Base-by-base conservation (phyloP, 1,140 invertebrate genomes). In the Drosophila saltans region DNA sequence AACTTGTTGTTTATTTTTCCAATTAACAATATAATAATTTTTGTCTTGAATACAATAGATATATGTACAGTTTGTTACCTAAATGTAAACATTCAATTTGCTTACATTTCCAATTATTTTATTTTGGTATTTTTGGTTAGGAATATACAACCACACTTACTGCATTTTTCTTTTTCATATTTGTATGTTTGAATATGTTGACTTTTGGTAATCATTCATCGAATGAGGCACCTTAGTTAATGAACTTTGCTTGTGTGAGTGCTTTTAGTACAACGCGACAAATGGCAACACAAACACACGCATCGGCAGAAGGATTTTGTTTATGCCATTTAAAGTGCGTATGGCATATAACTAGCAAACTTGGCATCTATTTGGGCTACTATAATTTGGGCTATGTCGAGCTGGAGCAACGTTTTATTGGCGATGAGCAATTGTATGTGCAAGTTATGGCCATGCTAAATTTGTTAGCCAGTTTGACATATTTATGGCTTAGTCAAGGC, bases 381-480 rank as follows among this genome's bases (percentile, higher is more conserved):
- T 84, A 78, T 39, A 78, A 84, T 30, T 55, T 74, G 30, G 68
- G 77, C 33, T 81, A 69, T 16, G 16, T 63, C 2, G 73, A 75
- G 30, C n/a, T 55, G 2, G 24, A 59, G 3, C 3, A 10, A 0
- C 39, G 26, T 0, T 84, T 84, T 0, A 40, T 61, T 5, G 66
- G 75, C 48, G 82, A 85, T 26, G 81, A 84, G 6, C 81, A 81
- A 24, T 58, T 84, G 0, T 84, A 81, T 8, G 81, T 81, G 10
- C 81, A 84, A 8, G 30, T 85, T 1, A 75, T 85, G 66, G 45
- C 66, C 0, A 5, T 78, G 10, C 24, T 43, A 9, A 64, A 84
- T 36, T 16, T 72, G 43, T 1, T 81, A 1, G 21, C 57, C 30
- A 59, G 69, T 1, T 2, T 80, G 36, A 45, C 28, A 0, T 85